Evolutionary conservation across 2,113 vertebrate species (phyloP), one percentile per base, ranked within the genome.

Genomic region (Cinclus mexicanus): DNA sequence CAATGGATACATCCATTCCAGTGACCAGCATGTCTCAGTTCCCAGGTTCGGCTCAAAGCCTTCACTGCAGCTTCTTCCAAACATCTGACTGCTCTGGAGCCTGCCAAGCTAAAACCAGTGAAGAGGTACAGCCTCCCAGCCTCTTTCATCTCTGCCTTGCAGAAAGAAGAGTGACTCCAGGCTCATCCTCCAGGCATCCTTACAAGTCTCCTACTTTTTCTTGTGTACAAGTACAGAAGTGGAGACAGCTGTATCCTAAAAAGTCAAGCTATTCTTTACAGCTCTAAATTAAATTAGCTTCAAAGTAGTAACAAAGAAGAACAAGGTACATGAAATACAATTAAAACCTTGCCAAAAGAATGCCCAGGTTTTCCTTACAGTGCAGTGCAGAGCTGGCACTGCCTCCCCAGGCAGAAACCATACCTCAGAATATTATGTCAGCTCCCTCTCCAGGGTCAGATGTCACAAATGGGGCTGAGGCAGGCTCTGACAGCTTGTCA

Each of bases 401-500:
- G 80, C 57, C 47, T 89, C 68, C 72, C 47, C 52, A 69, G 24
- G 39, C 82, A 57, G 56, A 78, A 95, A 79, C 76, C 44, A n/a
- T 24, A 53, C 44, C 64, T 80, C 91, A 83, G 55, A 94, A 86
- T 74, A 55, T 89, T 26, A 59, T 80, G 77, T 35, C 83, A 90
- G 9, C 69, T 92, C 78, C 31, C 47, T 87, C 71, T 90, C 44
- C 7, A 59, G 64, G 90, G 91, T 96, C 82, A 82, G 84, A 72
- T 68, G 42, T 93, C 89, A 94, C 42, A 64, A 75, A 47, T 14
- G 49, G 9, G 49, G 84, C 89, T 74, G 31, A 67, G 84, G 39
- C 59, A 95, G 57, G 41, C 69, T 80, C 46, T 91, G 64, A 80
- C 72, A 90, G 60, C 39, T 94, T 96, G 71, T 94, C 89, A 91